Evolutionary conservation across 2,888 invertebrate species (phyloP).

Genomic region (Girardia tigrina): DNA sequence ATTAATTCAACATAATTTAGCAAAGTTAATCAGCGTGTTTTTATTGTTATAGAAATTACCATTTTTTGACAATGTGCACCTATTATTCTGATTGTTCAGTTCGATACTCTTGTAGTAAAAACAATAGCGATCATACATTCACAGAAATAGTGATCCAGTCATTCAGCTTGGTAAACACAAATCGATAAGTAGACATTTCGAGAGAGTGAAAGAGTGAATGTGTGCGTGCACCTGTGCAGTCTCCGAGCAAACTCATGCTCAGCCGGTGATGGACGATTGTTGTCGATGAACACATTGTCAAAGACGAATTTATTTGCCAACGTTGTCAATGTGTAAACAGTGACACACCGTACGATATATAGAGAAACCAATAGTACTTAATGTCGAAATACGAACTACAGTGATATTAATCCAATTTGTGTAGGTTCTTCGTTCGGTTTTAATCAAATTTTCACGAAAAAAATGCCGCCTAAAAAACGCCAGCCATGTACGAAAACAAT

Average conservation of each 20-base stretch:
- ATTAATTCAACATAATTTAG: too few species aligned
- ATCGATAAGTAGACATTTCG: background rate
- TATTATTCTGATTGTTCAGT: too few species aligned
- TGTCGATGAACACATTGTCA: background rate
- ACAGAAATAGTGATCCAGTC: background rate
- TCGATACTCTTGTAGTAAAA: too few species aligned
- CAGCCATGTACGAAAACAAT: background rate
- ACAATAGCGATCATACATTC: too few species aligned
- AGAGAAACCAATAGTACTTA: constrained; percentile 2
- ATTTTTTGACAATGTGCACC: too few species aligned
- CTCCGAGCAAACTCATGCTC: background rate
- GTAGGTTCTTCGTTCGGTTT: too few species aligned
- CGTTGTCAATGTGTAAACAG: background rate
- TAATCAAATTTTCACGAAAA: too few species aligned
- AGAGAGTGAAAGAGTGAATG: background rate
- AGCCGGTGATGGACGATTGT: background rate
- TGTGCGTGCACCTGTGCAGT: background rate
- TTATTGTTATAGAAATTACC: too few species aligned
- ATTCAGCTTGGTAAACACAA: background rate
- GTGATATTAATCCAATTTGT: background rate
- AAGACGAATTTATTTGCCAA: background rate
- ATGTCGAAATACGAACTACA: constrained; percentile 19
- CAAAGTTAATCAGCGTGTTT: too few species aligned
- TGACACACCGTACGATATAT: background rate
- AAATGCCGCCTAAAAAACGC: background rate